Conservation (phyloP, 2,797 vertebrate genomes). For the Jordanella pulchra region DNA sequence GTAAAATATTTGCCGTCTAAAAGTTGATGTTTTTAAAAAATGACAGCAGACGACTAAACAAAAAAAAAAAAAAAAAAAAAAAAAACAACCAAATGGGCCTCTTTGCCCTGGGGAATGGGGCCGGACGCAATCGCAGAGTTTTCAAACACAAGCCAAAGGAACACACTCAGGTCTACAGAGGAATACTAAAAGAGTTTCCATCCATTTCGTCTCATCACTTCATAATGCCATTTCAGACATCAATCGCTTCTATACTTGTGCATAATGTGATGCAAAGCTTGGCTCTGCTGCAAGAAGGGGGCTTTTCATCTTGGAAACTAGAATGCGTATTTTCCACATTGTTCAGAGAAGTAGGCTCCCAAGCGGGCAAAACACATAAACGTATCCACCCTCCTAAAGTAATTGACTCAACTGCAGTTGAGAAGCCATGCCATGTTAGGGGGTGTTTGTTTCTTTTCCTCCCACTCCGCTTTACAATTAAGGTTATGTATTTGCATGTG, state of each 20-base stretch:
- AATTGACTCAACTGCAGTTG: constrained; percentile 62
- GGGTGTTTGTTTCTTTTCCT: constrained; percentile 33
- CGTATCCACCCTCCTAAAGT: constrained; percentile 54
- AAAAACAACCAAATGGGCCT: constrained; percentile 46
- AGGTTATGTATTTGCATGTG: constrained; percentile 45
- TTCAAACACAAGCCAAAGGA: constrained; percentile 59
- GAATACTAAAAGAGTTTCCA: constrained; percentile 48
- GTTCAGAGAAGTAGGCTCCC: constrained; percentile 62
- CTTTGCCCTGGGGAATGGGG: constrained; percentile 43
- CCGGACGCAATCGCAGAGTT: constrained; percentile 62
- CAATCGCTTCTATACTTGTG: constrained; percentile 55
- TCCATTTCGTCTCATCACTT: constrained; percentile 51
- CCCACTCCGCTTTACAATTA: constrained; percentile 35
- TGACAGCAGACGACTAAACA: constrained; percentile 58
- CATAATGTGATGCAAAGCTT: constrained; percentile 58
- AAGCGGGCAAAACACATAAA: constrained; percentile 49
- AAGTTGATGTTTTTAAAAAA: constrained; percentile 51
- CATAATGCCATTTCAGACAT: constrained; percentile 62
- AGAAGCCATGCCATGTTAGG: constrained; percentile 56
- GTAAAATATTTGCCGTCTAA: constrained; percentile 56
- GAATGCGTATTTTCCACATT: constrained; percentile 58
- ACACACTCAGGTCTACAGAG: constrained; percentile 50
- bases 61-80: constrained; percentile 50
- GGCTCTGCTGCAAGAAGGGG: constrained; percentile 45
- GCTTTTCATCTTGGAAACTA: constrained; percentile 57